Evolutionary conservation across 2,797 vertebrate species (phyloP), one percentile per base, ranked within the genome.

Genomic region (Cossypha niveicapilla): DNA sequence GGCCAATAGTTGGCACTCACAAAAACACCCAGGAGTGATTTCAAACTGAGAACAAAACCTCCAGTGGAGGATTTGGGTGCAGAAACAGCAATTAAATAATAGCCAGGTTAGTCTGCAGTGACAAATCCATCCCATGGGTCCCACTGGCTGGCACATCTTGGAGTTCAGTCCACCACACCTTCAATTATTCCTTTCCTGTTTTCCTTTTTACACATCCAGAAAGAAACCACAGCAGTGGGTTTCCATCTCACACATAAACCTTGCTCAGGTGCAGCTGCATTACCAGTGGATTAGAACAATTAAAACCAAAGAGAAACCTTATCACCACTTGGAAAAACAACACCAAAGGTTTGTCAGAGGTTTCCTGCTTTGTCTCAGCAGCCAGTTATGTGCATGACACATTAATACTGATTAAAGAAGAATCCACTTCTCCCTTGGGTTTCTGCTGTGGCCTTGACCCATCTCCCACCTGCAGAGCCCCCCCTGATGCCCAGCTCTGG

Each of bases 291-390:
- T 28, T 39, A 11, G 42, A 79, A 60, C 53, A 35, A 34, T 34
- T 34, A 34, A 34, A 34, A 34, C 75, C 68, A 53, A 42, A 60
- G 32, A 76, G 42, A 86, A 84, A 39, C 66, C 34, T 61, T 9
- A 44, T 2, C 54, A 53, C 11, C n/a, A 7, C 13, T 25, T 66
- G 58, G 32, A 35, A 77, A 58, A 92, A 27, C n/a, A 53, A 0
- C 0, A 0, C 3, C 25, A n/a, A 18, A 13, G 2, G 32, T 15
- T 51, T 80, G 41, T 18, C 70, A 39, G 10, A 67, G 10, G 6
- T 21, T 74, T 74, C 41, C 61, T 86, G 63, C 16, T 68, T 50
- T 71, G 35, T 60, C 62, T 73, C 76, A 22, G 84, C 8, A 50
- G 76, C 22, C 86, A 83, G 23, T 48, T 7, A 5, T 1, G 30